Conservation (phyloP, 2,797 vertebrate species). For the Anisognathus igniventris region DNA sequence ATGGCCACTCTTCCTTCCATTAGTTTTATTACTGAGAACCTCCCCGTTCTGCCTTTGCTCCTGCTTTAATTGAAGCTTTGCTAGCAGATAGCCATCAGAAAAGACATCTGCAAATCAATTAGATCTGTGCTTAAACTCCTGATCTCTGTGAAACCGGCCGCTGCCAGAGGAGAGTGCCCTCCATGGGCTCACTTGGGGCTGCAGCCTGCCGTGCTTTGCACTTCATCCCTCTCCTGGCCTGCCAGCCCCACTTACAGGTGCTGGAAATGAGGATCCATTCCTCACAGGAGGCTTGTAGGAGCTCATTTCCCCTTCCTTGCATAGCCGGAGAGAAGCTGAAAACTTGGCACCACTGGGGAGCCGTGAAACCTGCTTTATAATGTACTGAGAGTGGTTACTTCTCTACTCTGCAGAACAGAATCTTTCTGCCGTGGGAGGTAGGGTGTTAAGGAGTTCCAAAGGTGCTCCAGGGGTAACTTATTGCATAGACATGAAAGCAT, state of each 20-base stretch:
- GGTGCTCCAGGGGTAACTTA: background rate
- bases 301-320: background rate
- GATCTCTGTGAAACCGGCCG: background rate
- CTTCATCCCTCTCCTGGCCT: background rate
- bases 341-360: background rate
- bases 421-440: background rate
- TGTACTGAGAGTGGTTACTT: background rate
- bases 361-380: background rate
- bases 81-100: conserved; percentile 41
- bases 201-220: background rate
- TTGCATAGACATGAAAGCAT: background rate
- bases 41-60: conserved; percentile 3
- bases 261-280: background rate
- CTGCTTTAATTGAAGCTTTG: conserved; percentile 27
- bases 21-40: conserved; percentile 20
- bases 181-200: background rate
- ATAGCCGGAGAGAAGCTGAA: background rate
- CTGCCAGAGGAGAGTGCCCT: background rate
- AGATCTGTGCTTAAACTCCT: conserved; percentile 10
- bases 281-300: background rate
- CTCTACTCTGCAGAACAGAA: background rate
- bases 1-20: background rate
- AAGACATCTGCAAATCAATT: conserved; percentile 61
- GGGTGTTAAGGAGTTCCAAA: background rate
- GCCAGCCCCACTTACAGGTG: background rate